Percentiles rank a stretch among this genome's conserved stretches.
These are phyloP conservation scores for Takifugu rubripes DNA, from an alignment of 2,797 vertebrate species.

Conservation along the genomic window DNA sequence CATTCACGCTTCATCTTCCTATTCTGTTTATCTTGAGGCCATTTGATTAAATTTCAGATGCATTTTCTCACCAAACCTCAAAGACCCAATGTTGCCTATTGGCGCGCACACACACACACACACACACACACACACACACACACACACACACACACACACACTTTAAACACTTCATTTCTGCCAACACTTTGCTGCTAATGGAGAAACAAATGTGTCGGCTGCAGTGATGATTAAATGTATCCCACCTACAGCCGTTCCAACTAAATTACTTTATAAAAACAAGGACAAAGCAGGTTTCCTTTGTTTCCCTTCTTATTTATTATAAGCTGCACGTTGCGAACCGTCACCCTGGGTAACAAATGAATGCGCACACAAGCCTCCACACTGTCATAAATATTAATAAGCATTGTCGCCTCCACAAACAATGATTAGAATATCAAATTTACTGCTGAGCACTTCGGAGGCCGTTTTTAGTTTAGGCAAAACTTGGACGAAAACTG, in stretches of 20 bases:
- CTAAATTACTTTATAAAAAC: conserved; percentile 13
- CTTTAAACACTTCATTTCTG: conserved; percentile 21
- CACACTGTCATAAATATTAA: conserved; percentile 47
- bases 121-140: too few species aligned
- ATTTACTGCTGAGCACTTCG: too few species aligned
- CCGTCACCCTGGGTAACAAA: conserved; percentile 17
- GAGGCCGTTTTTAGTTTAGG: too few species aligned
- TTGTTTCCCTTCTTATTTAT: conserved; percentile 28
- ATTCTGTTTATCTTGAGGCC: conserved; percentile 51
- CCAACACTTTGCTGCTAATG: conserved; percentile 23
- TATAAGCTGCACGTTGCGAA: conserved; percentile 11
- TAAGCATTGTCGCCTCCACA: conserved; percentile 29
- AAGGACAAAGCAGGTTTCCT: conserved; percentile 10
- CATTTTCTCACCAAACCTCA: conserved; percentile 41
- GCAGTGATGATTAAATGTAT: conserved; percentile 13
- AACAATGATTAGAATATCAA: conserved; percentile 25
- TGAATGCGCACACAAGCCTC: conserved; percentile 27
- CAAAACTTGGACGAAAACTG: too few species aligned
- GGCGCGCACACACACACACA: background rate
- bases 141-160: too few species aligned
- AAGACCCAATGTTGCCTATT: conserved; percentile 39
- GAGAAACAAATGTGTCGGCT: conserved; percentile 7
- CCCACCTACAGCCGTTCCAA: conserved; percentile 15
- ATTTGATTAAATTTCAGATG: conserved; percentile 62
- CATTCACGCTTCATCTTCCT: too few species aligned